Evolutionary conservation across 1,140 invertebrate genomes (phyloP).

Genomic region (Daktulosphaira vitifoliae): DNA sequence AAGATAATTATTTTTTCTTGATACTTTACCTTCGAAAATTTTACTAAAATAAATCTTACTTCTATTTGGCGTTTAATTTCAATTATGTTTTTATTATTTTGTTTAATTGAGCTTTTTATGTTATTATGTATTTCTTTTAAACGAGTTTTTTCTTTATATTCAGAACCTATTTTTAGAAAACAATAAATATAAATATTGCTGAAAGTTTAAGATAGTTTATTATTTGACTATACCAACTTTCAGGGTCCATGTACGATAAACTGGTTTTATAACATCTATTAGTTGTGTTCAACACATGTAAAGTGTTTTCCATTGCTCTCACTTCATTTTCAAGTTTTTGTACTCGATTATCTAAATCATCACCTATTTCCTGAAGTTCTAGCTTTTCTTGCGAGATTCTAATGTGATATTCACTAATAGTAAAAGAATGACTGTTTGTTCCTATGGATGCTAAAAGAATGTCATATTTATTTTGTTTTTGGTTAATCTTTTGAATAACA

Average conservation of each 20-base stretch:
- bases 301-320: constrained; percentile 62
- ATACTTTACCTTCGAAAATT: too few relatives aligned
- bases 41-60: too few relatives aligned
- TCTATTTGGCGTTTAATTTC: not conserved
- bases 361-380: constrained; percentile 57
- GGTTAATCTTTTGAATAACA: not conserved
- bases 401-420: not conserved
- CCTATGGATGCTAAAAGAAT: not conserved
- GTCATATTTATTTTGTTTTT: not conserved
- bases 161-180: not conserved
- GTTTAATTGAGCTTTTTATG: not conserved
- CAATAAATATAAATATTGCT: not conserved
- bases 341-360: constrained; percentile 54
- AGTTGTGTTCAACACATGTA: constrained; percentile 57
- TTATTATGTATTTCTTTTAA: not conserved
- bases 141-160: constrained; percentile 3
- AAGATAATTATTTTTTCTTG: too few relatives aligned
- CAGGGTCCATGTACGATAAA: constrained; percentile 37
- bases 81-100: not conserved
- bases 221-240: constrained; percentile 31
- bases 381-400: constrained; percentile 55
- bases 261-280: constrained; percentile 44
- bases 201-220: not conserved
- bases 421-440: not conserved
- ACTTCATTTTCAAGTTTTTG: constrained; percentile 60